Evolutionary conservation across 2,797 vertebrate species (phyloP), one percentile per base, ranked within the genome.

Genomic region (Mastacembelus armatus): DNA sequence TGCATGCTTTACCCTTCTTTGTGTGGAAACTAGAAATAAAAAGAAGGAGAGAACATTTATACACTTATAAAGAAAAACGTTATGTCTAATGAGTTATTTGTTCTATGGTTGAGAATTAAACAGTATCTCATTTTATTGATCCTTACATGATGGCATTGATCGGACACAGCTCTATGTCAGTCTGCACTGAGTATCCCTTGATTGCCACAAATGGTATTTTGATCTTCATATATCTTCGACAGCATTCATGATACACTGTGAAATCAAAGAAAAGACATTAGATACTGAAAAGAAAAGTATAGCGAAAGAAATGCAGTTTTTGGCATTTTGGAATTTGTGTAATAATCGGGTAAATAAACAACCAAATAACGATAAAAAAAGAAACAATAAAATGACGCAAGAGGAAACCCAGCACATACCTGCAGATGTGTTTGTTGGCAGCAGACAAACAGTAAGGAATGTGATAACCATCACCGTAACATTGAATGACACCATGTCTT

Each of bases 111-210:
- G 16, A 54, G n/a, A 10, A n/a, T n/a, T n/a, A n/a, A 22, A 7
- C 8, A 39, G 16, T 26, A 51, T 2, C 22, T 54, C 0, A 15
- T 55, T 26, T 12, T 0, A 24, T 2, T 42, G 9, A 66, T 45
- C 76, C 90, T 91, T 19, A 92, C 92, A 93, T 92, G 58, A 93
- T 91, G 54, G 90, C 89, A 6, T 66, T 45, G n/a, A 91, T 84
- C 0, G 21, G 10, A 71, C 92, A 93, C 4, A 62, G 0, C 45
- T 80, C 81, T 3, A 0, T 62, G 0, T 2, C 0, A 2, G 29
- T 63, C 82, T 93, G 92, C 38, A 92, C 40, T 0, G 90, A 86
- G 50, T 85, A 89, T 4, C 90, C 90, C 8, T 3, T 72, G 48
- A 93, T 87, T 0, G 0, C 15, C 0, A 0, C 0, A 26, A 71